Evolutionary conservation across 2,888 invertebrate species (phyloP), one percentile per base, ranked within the genome.

Genomic region (Uloborus plumipes): DNA sequence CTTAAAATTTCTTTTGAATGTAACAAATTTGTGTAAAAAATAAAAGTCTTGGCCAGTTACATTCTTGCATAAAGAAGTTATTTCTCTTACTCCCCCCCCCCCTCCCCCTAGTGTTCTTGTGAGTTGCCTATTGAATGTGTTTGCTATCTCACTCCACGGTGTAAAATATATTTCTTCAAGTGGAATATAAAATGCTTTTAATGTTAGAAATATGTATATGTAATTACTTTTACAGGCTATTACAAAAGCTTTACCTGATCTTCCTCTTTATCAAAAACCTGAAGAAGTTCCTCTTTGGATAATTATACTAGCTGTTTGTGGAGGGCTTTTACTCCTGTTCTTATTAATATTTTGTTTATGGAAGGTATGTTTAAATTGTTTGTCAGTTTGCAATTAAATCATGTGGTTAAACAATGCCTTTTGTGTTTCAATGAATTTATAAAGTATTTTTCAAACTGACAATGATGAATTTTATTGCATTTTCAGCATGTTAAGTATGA

Each of bases 211-310:
- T 39, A n/a, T n/a, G n/a, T n/a, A n/a, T n/a, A n/a, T n/a, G n/a
- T n/a, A 39, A 39, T 39, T 39, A 13, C 15, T 53, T 55, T 86
- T 86, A 22, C 88, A 96, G 96, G 94, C 94, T 85, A 93, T 93
- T 88, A 96, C 95, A 0, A 92, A 93, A 67, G 96, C 95, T 0
- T 94, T 94, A 89, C 96, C 97, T 69, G 94, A 95, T 88, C 90
- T 94, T 80, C 91, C 93, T 86, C 93, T 94, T 86, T 93, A 93
- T 86, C 93, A 93, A 86, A 93, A 93, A 31, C 92, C 93, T 26
- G 93, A 93, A 85, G 90, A 91, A n/a, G 92, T 96, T 11, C 94
- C 95, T 16, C 91, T 94, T 86, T 97, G 97, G 95, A 93, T 97
- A 85, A 95, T 95, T 85, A 88, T 91, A 85, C 91, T 95, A 69